These are phyloP conservation scores for Scylla paramamosain DNA, from an alignment of 1,140 invertebrate genomes.

Conservation along the genomic window DNA sequence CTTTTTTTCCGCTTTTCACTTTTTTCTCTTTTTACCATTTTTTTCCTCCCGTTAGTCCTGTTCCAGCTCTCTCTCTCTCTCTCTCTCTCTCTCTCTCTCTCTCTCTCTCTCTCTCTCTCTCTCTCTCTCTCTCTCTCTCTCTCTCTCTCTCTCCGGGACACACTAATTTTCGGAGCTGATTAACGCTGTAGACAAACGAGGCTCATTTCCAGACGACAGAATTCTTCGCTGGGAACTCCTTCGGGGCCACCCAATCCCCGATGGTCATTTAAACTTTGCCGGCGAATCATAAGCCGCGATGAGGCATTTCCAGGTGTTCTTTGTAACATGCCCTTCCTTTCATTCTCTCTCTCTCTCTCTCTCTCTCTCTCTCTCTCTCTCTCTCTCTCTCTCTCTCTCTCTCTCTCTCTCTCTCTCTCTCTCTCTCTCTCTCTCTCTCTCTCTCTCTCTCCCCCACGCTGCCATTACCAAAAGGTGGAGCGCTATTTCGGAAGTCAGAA, in stretches of 20 bases:
- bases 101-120: slow-evolving; percentile 33
- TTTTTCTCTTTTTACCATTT: too few relatives aligned
- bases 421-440: slow-evolving; percentile 34
- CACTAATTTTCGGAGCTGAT: neutral
- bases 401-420: slow-evolving; percentile 13
- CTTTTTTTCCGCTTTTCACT: too few relatives aligned
- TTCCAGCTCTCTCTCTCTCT: neutral
- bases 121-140: neutral
- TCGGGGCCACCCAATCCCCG: slow-evolving; percentile 34
- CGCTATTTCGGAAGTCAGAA: too few relatives aligned
- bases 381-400: slow-evolving; percentile 36
- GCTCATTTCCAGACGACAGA: slow-evolving; percentile 41
- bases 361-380: slow-evolving; percentile 13
- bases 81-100: slow-evolving; percentile 42
- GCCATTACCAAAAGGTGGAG: neutral
- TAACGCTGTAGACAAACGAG: slow-evolving; percentile 44
- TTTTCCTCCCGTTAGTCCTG: too few relatives aligned
- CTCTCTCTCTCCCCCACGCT: too few relatives aligned
- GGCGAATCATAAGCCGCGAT: slow-evolving; percentile 43
- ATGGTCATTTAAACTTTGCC: slow-evolving; percentile 49
- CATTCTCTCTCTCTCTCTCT: slow-evolving; percentile 27
- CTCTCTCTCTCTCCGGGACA: neutral
- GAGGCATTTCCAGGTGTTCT: neutral
- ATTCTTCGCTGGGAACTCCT: slow-evolving; percentile 19
- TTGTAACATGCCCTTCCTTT: neutral